A percentile compares a stretch with the other conserved stretches of the same genome.
Evolutionary conservation across 2,888 invertebrate species (phyloP).

Genomic region (Ophonus ardosiacus): DNA sequence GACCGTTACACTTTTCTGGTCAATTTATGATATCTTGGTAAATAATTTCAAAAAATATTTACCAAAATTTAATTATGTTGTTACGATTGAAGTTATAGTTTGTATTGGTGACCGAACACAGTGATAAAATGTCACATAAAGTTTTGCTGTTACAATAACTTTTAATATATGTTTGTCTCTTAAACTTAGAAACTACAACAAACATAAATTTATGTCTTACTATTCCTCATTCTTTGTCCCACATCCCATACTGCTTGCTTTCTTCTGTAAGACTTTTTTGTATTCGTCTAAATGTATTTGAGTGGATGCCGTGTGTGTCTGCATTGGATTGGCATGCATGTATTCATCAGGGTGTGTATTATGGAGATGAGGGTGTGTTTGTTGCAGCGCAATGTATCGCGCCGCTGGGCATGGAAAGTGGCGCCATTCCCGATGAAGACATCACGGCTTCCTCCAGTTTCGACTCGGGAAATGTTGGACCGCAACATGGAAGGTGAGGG

Average conservation of each 20-base stretch:
- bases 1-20: too few species aligned
- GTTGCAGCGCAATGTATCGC: slow-evolving; percentile 88
- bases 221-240: neutral
- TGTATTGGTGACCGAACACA: neutral
- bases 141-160: neutral
- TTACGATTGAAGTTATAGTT: neutral
- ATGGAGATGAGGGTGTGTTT: slow-evolving; percentile 66
- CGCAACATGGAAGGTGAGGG: slow-evolving; percentile 89
- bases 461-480: slow-evolving; percentile 91
- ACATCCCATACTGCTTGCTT: neutral
- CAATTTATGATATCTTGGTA: too few species aligned
- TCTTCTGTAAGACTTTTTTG: neutral
- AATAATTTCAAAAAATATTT: too few species aligned
- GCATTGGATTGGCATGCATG: slow-evolving; percentile 52
- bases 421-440: slow-evolving; percentile 88
- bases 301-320: neutral
- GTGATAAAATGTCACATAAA: neutral
- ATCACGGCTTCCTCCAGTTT: slow-evolving; percentile 92
- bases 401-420: slow-evolving; percentile 92
- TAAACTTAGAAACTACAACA: neutral
- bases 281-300: neutral
- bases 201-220: neutral
- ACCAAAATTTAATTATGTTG: too few species aligned
- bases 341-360: slow-evolving; percentile 52
- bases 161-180: neutral